Conservation (phyloP, 37 sponge, comb jelly and placozoan species). For the Lycopodina hypogea region DNA sequence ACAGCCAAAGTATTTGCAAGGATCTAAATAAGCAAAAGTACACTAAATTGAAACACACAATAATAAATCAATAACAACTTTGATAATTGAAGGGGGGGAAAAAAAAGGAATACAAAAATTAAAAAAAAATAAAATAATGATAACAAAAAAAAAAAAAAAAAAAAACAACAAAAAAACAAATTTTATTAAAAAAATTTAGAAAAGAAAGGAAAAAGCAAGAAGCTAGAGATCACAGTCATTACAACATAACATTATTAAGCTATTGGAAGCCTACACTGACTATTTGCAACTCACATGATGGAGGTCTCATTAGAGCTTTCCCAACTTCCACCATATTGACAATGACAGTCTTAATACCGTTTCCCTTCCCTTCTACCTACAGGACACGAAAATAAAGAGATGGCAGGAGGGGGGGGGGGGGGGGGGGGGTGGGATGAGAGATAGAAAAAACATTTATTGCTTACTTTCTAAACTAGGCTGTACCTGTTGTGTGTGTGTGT, state of each 20-base stretch:
- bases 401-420: neutral
- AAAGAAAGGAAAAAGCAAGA: too few species aligned
- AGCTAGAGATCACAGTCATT: neutral
- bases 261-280: neutral
- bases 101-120: neutral
- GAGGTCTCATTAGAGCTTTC: constrained; percentile 85
- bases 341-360: constrained; percentile 96
- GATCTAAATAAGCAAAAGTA: constrained; percentile 40
- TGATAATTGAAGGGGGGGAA: neutral
- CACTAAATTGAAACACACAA: too few species aligned
- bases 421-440: too few species aligned
- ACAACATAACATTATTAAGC: neutral
- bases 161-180: too few species aligned
- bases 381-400: neutral
- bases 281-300: constrained; percentile 77
- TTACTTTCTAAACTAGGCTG: neutral
- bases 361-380: constrained; percentile 98
- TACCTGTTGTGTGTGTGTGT: too few species aligned
- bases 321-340: constrained; percentile 96
- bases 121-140: neutral
- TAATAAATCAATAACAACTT: neutral
- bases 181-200: too few species aligned
- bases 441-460: too few species aligned
- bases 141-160: neutral
- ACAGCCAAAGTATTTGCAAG: constrained; percentile 97